Conservation (phyloP, 2,888 invertebrate genomes). For the Callinectes sapidus region DNA sequence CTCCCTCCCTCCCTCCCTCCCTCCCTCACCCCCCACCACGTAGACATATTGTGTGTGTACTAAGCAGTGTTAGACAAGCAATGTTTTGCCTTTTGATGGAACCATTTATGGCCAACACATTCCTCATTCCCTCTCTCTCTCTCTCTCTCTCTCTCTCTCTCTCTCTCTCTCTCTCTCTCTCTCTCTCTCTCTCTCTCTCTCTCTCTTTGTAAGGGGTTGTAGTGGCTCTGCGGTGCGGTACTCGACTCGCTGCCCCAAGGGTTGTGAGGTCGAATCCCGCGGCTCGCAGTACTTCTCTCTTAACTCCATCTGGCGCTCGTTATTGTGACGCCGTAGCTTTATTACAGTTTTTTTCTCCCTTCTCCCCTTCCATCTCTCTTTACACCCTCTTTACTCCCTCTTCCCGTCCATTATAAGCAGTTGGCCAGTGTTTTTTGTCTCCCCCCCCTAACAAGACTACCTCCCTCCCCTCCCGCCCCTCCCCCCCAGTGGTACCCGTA, state of each 20-base stretch:
- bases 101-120: background rate
- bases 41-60: slow-evolving; percentile 12
- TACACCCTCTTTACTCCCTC: too few relatives aligned
- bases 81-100: slow-evolving; percentile 1
- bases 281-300: background rate
- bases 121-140: background rate
- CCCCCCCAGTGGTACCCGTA: background rate
- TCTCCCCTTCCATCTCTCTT: too few relatives aligned
- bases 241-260: background rate
- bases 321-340: background rate
- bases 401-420: background rate
- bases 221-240: too few relatives aligned
- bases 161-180: background rate
- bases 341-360: too few relatives aligned
- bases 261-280: background rate
- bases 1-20: background rate
- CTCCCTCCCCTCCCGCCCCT: background rate
- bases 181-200: background rate
- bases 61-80: background rate
- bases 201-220: background rate
- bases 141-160: slow-evolving; percentile 30
- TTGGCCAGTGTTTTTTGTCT: background rate
- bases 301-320: too few relatives aligned
- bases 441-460: background rate
- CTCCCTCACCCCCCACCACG: background rate